Evolutionary conservation across 2,113 vertebrate species (phyloP).

Genomic region (Sceloporus undulatus): DNA sequence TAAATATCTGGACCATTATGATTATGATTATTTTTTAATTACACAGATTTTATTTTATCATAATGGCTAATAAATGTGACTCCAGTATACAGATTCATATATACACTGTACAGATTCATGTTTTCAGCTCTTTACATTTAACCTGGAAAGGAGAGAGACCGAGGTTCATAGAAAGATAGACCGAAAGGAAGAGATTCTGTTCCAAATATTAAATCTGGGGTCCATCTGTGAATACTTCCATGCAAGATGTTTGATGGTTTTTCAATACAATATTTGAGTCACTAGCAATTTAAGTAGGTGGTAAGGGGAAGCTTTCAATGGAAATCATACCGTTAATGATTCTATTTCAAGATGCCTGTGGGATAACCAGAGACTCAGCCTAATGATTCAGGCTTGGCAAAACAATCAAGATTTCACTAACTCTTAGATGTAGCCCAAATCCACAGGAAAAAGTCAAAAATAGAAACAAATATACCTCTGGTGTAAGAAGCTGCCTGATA

Average conservation of each 20-base stretch:
- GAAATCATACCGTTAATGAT: not conserved
- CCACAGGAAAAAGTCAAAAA: not conserved
- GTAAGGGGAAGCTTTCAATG: slow-evolving; percentile 21
- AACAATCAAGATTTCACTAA: slow-evolving; percentile 11
- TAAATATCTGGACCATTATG: not conserved
- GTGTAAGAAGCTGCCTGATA: not conserved
- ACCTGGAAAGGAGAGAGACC: not conserved
- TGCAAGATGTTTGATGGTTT: slow-evolving; percentile 42
- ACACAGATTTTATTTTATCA: not conserved
- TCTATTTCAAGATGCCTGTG: not conserved
- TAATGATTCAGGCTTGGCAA: not conserved
- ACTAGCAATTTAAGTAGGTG: slow-evolving; percentile 25
- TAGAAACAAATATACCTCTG: not conserved
- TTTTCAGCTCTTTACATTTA: not conserved
- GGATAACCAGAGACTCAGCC: not conserved
- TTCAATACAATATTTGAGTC: slow-evolving; percentile 43
- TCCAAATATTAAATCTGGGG: slow-evolving; percentile 52
- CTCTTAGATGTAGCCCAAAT: not conserved
- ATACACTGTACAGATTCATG: not conserved
- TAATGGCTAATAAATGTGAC: not conserved
- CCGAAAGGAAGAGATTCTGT: slow-evolving; percentile 44
- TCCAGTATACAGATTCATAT: not conserved
- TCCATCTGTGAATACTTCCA: slow-evolving; percentile 45
- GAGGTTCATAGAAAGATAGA: slow-evolving; percentile 48
- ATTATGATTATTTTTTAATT: not conserved